Conservation (phyloP, 2,888 invertebrate genomes). For the Coecobrya sp. region DNA sequence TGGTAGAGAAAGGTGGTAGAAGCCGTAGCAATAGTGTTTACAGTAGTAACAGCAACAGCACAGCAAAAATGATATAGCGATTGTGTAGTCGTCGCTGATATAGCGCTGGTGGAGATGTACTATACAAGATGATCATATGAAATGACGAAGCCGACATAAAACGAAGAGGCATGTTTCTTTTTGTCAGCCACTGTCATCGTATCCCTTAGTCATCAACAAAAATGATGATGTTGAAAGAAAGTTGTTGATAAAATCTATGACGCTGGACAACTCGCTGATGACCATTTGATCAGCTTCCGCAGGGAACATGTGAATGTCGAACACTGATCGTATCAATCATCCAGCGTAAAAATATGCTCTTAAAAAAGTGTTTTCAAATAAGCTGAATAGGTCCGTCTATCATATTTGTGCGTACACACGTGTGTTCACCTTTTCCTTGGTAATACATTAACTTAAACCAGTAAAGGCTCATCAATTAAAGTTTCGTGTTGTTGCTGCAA, state of each 20-base stretch:
- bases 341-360: not conserved
- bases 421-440: not conserved
- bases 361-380: not conserved
- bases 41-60: constrained; percentile 23
- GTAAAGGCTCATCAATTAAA: no score
- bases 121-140: not conserved
- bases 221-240: constrained; percentile 71
- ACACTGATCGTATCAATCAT: constrained; percentile 30
- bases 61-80: constrained; percentile 34
- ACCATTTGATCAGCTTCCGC: constrained; percentile 37
- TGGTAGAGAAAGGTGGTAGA: not conserved
- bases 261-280: constrained; percentile 30
- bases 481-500: no score
- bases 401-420: not conserved
- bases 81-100: no score
- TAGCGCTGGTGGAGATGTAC: not conserved
- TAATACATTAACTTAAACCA: no score
- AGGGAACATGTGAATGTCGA: constrained; percentile 30
- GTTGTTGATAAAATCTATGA: constrained; percentile 63
- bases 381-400: not conserved
- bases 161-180: constrained; percentile 60
- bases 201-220: constrained; percentile 73
- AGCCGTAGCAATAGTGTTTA: constrained; percentile 8
- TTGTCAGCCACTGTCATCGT: constrained; percentile 65
- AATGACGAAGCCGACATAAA: not conserved